These are phyloP conservation scores for Heteractis magnifica DNA, from an alignment of 92 coral and sea anemone species.

Conservation along the genomic window DNA sequence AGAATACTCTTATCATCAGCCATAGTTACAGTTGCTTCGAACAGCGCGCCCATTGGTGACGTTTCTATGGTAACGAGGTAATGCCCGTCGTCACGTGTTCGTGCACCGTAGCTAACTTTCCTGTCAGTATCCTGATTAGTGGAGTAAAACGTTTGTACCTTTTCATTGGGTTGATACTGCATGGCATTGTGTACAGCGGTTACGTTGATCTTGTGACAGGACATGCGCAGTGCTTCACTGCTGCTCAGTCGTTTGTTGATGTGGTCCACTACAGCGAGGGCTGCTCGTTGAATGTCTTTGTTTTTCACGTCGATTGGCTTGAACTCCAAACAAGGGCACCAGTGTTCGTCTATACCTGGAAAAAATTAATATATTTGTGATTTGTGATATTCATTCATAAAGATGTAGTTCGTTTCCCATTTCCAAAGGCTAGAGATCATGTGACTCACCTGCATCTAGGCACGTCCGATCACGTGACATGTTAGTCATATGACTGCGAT, in stretches of 20 bases:
- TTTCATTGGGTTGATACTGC: conserved; percentile 57
- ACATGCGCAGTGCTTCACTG: conserved; percentile 32
- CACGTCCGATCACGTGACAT: conserved; percentile 59
- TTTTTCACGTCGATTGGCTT: conserved; percentile 43
- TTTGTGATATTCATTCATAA: too few species aligned
- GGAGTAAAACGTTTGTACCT: conserved; percentile 55
- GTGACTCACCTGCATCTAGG: conserved; percentile 70
- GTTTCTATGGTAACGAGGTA: conserved; percentile 73
- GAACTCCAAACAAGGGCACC: conserved; percentile 93
- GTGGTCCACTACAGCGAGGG: conserved; percentile 53
- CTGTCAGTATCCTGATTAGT: conserved; percentile 78
- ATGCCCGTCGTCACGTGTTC: conserved; percentile 57
- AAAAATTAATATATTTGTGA: background rate
- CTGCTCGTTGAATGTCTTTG: conserved; percentile 48
- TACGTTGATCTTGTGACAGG: conserved; percentile 51
- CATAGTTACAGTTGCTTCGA: conserved; percentile 71
- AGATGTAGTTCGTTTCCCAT: background rate
- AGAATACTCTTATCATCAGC: conserved; percentile 26
- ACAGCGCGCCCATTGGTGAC: conserved; percentile 69
- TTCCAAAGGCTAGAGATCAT: background rate
- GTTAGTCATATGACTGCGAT: conserved; percentile 65
- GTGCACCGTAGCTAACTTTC: conserved; percentile 51
- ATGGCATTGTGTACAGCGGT: conserved; percentile 60
- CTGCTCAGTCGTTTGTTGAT: conserved; percentile 56
- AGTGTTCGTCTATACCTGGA: conserved; percentile 84